Base-by-base conservation (phyloP, 2,888 invertebrate genomes). In the Synergus umbraculus region DNA sequence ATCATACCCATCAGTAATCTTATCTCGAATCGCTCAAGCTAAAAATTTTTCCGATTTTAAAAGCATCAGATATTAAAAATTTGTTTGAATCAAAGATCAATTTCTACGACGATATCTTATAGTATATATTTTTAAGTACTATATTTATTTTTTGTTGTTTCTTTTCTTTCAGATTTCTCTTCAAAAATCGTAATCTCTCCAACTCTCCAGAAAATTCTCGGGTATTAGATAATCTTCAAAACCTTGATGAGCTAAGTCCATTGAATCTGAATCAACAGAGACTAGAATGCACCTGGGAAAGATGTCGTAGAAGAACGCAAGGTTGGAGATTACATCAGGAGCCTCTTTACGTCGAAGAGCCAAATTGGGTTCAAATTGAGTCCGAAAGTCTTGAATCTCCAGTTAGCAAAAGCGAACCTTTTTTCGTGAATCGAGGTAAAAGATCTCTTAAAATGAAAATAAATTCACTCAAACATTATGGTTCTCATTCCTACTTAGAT, bases 291-390 rank as follows among this genome's bases (percentile, higher is more conserved):
- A n/a, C 4, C 10, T 67, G 77, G 41, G 67, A 76, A 13, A 81
- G 79, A 15, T 83, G 78, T 60, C 77, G 83, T 43, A 81, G 81
- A 1, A 69, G 77, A 2, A 78, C 79, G 43, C 79, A 86, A 4
- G 65, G 58, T 15, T 86, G 85, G 86, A 78, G 41, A 3, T 2
- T 84, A 5, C 85, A 22, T 22, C 22, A 87, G 64, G 79, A 86
- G 41, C 88, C 88, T 7, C 54, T 89, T 4, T 88, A 86, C 81
- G 87, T 84, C 15, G 88, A 89, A 0, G 89, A 89, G 37, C 89
- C 89, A 0, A 63, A 73, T 0, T 88, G 86, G 87, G 78, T 86
- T n/a, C 65, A 84, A 41, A 81, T 89, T n/a, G 78, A 83, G 1
- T 41, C n/a, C 3, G 76, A 83, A 13, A 54, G 8, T 5, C 29